phyloP scores from a whole-genome alignment of 2,113 vertebrate species.

The Herpailurus yagouaroundi region DNA sequence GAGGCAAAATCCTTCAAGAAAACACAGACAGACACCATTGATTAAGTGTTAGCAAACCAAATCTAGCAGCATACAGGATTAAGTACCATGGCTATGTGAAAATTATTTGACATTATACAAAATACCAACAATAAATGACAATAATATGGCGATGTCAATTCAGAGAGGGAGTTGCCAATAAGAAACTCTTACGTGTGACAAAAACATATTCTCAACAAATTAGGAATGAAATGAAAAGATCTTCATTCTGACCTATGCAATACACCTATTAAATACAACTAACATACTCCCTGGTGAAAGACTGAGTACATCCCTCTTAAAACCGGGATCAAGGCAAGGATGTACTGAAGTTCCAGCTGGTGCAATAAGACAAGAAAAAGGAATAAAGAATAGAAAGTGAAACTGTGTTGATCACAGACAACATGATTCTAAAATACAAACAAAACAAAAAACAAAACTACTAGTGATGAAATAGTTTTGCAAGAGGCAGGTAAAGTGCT shows the following conservation, averaged over 20 bases:
- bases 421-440: not conserved
- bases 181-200: not conserved
- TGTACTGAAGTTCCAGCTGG: not conserved
- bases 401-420: not conserved
- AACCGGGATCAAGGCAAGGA: not conserved
- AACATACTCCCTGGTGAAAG: not conserved
- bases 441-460: not conserved
- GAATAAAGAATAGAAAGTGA: not conserved
- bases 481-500: conserved; percentile 41
- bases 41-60: not conserved
- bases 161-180: not conserved
- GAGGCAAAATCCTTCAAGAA: not conserved
- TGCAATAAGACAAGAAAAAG: not conserved
- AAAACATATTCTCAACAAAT: not conserved
- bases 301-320: not conserved
- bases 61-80: not conserved
- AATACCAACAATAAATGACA: not conserved
- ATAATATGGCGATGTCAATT: not conserved
- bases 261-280: not conserved
- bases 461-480: not conserved
- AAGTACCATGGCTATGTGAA: not conserved
- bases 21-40: not conserved
- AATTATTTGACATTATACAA: not conserved
- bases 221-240: not conserved
- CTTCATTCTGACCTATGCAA: not conserved